Conservation (phyloP, 2,113 vertebrate species). For the Symphodus melops region DNA sequence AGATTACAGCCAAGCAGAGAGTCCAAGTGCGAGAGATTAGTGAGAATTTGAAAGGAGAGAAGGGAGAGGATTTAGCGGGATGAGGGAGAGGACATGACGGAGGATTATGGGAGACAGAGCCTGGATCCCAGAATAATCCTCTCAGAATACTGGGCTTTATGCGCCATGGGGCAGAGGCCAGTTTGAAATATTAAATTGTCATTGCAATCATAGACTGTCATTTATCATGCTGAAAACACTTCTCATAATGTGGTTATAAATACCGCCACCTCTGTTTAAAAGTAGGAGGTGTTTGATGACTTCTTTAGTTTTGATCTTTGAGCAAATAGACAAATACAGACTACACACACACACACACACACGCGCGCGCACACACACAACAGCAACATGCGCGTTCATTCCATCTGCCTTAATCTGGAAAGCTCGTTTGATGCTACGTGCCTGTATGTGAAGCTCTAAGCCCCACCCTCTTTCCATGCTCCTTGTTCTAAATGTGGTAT, state of each 20-base stretch:
- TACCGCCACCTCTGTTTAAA: constrained; percentile 1
- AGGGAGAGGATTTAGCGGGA: constrained; percentile 79
- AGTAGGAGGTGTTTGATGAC: constrained; percentile 10
- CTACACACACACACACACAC: background rate
- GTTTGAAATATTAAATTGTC: constrained; percentile 46
- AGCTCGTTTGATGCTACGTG: constrained; percentile 54
- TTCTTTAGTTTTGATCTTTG: constrained; percentile 5
- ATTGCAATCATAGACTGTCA: constrained; percentile 15
- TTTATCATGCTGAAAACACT: constrained; percentile 35
- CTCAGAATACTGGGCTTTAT: constrained; percentile 70
- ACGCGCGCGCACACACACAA: background rate
- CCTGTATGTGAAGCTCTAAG: constrained; percentile 54
- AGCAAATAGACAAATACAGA: background rate
- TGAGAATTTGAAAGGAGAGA: constrained; percentile 74
- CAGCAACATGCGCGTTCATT: constrained; percentile 11
- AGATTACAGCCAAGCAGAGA: constrained; percentile 67
- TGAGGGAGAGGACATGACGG: constrained; percentile 75
- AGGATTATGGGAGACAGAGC: constrained; percentile 81
- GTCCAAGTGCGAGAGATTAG: constrained; percentile 67
- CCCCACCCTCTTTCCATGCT: constrained; percentile 69
- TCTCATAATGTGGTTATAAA: background rate
- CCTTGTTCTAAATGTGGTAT: constrained; percentile 77
- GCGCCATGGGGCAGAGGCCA: constrained; percentile 45
- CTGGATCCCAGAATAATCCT: constrained; percentile 84
- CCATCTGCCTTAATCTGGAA: constrained; percentile 73